phyloP scores from a whole-genome alignment of 2,113 vertebrate genomes.

The Phocoena sinus region DNA sequence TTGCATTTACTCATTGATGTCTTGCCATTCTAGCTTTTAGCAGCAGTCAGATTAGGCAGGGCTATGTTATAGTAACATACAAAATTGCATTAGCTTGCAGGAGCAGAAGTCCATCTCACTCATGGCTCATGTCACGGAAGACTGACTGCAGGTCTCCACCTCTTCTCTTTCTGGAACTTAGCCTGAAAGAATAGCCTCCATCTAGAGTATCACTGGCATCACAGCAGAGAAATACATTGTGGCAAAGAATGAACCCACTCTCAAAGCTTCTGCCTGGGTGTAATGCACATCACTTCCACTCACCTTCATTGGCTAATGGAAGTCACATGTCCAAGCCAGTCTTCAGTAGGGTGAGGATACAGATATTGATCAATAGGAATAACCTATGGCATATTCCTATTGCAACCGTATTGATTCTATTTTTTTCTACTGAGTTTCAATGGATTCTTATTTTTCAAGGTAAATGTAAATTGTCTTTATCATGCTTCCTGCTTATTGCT shows the following conservation, averaged over 20 bases:
- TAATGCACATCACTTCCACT: neutral
- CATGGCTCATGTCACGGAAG: neutral
- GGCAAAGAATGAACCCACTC: neutral
- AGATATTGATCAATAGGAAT: neutral
- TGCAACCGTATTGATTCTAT: neutral
- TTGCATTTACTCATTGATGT: neutral
- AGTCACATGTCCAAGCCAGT: neutral
- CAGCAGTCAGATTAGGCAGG: neutral
- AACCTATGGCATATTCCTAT: neutral
- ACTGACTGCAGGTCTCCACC: neutral
- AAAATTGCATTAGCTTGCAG: neutral
- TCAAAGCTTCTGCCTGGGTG: neutral
- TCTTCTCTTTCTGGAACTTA: neutral
- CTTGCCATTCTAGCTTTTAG: slow-evolving; percentile 10
- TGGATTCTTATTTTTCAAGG: neutral
- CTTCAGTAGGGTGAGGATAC: neutral
- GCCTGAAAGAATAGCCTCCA: neutral
- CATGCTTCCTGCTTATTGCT: neutral
- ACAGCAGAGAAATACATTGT: neutral
- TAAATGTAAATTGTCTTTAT: neutral
- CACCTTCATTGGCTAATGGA: neutral
- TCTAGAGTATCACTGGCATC: neutral
- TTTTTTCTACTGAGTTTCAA: neutral
- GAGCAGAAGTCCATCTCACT: neutral
- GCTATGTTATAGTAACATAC: neutral